These are phyloP conservation scores for Nannobrachium achirus DNA, from an alignment of 2,113 vertebrate species.

Conservation along the genomic window DNA sequence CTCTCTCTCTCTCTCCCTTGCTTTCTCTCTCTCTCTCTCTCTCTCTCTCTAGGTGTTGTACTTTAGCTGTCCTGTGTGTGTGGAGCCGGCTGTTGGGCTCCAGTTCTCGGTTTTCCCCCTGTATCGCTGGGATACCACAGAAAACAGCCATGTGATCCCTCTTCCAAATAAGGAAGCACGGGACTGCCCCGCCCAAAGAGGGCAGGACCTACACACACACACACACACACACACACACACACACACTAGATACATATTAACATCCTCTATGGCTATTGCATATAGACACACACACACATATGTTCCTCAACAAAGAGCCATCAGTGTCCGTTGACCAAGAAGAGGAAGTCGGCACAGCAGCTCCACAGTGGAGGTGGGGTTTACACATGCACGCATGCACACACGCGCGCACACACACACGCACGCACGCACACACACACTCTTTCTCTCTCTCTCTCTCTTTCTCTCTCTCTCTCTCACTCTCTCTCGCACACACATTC, in stretches of 20 bases:
- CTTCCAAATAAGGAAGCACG: conserved; percentile 53
- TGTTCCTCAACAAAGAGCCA: conserved; percentile 18
- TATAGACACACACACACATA: not conserved
- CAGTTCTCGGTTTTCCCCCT: conserved; percentile 55
- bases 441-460: no score
- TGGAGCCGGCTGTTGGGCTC: conserved; percentile 29
- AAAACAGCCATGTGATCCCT: conserved; percentile 46
- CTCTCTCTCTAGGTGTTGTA: not conserved
- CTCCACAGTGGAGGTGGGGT: conserved; percentile 3
- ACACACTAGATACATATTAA: not conserved
- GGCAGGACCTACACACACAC: conserved; percentile 34
- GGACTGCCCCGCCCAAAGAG: conserved; percentile 42
- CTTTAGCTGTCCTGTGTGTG: conserved; percentile 7
- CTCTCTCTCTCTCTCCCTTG: conserved; percentile 10
- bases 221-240: conserved; percentile 10
- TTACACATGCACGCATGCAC: not conserved
- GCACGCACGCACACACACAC: not conserved
- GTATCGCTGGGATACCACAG: conserved; percentile 48
- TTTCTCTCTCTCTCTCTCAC: no score
- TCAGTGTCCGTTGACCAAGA: conserved; percentile 36
- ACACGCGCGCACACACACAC: conserved; percentile 16
- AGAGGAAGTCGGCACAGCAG: conserved; percentile 38
- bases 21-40: conserved; percentile 8
- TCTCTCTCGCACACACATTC: no score
- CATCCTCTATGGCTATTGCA: no score